A percentile compares a stretch with the other conserved stretches of the same genome.
phyloP scores from a whole-genome alignment of 2,888 invertebrate species.

The Sarcophaga subvicina region DNA sequence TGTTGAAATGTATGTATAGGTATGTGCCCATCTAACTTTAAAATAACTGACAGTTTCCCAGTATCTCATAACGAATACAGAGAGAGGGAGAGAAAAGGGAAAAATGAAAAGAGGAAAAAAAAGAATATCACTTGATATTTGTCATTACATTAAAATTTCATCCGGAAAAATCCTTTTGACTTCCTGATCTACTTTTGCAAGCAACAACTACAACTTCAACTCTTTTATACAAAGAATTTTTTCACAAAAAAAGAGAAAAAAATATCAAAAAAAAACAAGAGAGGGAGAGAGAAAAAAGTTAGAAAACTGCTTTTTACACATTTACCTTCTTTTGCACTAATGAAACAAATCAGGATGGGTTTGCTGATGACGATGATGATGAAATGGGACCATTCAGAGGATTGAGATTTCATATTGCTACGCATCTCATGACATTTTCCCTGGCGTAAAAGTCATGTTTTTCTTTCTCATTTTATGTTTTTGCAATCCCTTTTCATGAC shows the following conservation, averaged over 20 bases:
- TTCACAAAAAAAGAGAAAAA: neutral
- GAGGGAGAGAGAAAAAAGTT: neutral
- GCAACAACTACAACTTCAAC: conserved; percentile 25
- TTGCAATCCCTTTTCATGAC: conserved; percentile 7
- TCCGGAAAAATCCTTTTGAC: conserved; percentile 63
- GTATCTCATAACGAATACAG: neutral
- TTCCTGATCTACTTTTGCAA: conserved; percentile 62
- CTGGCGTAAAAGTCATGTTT: neutral
- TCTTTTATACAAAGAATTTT: neutral
- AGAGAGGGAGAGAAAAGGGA: neutral
- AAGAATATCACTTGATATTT: conserved; percentile 33
- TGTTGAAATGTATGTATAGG: too few species aligned
- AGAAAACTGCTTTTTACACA: conserved; percentile 2
- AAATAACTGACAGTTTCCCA: conserved; percentile 2
- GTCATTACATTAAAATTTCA: conserved; percentile 60
- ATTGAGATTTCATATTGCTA: conserved; percentile 58
- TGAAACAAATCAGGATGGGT: conserved; percentile 60
- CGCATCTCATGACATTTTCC: conserved; percentile 46
- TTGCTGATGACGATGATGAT: conserved; percentile 17
- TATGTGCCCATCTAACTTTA: neutral
- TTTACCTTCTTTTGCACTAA: conserved; percentile 46
- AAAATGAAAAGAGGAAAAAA: neutral
- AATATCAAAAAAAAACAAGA: neutral
- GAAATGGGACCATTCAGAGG: conserved; percentile 45
- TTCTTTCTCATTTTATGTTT: neutral